Evolutionary conservation across 2,113 vertebrate species (phyloP), one percentile per base, ranked within the genome.

Genomic region (Centropus bengalensis): DNA sequence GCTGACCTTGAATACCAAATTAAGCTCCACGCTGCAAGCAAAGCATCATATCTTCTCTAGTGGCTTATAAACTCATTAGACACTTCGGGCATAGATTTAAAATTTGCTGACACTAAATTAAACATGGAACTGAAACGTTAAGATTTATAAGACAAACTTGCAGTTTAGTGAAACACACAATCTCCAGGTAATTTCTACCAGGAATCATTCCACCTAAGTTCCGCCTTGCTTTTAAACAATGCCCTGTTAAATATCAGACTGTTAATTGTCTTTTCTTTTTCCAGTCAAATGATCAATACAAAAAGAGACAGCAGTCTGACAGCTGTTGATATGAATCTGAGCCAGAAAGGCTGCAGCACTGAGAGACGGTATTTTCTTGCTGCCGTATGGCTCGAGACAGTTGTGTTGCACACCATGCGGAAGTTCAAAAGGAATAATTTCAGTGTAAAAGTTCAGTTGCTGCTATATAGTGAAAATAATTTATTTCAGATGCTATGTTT

Each of bases 11-110:
- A 95, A 86, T 56, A 96, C 88, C 90, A 94, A 96, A 96, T 96
- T 90, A 95, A 96, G 93, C 92, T 95, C 82, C 76, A 66, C 2
- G 86, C 66, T 94, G 95, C 94, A 94, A 96, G 94, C 86, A 86
- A 97, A 97, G 90, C 95, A 96, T 86, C 94, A 90, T 30, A 44
- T 73, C 95, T 96, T 93, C 95, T 96, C 95, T 64, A 69, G 93
- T 92, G 95, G 90, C 93, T 96, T 96, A 94, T 96, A 96, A 96
- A 97, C 91, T 97, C 94, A 94, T 95, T 93, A 96, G 86, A 69
- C 80, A 69, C 76, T 92, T 96, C 85, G 93, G 88, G 93, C 90
- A 44, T 30, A 90, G 90, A 86, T 90, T 69, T 64, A 66, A 90
- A 91, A 96, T 76, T 68, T 95, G 89, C 95, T 97, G 94, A 96